Base-by-base conservation (phyloP, 1,140 invertebrate genomes). In the Hylyphantes graminicola region DNA sequence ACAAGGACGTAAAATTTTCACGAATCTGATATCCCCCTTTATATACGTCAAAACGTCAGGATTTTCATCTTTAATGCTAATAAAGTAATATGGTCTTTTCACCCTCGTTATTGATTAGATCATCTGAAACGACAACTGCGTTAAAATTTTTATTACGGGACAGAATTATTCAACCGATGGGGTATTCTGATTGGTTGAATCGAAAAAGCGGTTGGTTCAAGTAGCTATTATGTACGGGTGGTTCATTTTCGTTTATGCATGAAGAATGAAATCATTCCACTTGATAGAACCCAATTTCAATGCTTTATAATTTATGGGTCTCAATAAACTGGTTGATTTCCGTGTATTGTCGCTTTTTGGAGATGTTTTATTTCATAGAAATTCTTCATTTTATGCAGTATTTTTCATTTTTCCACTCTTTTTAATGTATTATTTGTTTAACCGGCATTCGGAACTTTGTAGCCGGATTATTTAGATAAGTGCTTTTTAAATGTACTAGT, bases 171-270 rank as follows among this genome's bases (percentile, higher is more conserved):
- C 19, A 4, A 74, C 13, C 72, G 72, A 35, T 35, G 48, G 13
- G 55, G 48, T n/a, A 57, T 50, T 55, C 72, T n/a, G 17, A 74
- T 57, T 57, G 72, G 57, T 12, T 74, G 53, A 74, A 74, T 74
- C 17, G 72, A 50, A 57, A 74, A 74, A 74, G 53, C 35, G 72
- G 55, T 55, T 21, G 55, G 54, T 55, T 74, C 72, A 74, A 74
- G 72, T 74, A 57, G 72, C 72, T 74, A 74, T 74, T 74, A 74
- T 74, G 17, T 57, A 74, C 72, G 72, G 53, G 57, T 74, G 72
- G 51, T 74, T 74, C 72, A 59, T 74, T 74, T 74, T 74, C 72
- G 72, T 74, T 74, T 74, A 74, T 74, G 72, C 72, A 74, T 74
- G 72, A 74, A 50, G 55, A 74, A 74, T 74, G 72, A 74, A 74